Base-by-base conservation (phyloP, 1,140 invertebrate species). In the Tetranychus urticae region DNA sequence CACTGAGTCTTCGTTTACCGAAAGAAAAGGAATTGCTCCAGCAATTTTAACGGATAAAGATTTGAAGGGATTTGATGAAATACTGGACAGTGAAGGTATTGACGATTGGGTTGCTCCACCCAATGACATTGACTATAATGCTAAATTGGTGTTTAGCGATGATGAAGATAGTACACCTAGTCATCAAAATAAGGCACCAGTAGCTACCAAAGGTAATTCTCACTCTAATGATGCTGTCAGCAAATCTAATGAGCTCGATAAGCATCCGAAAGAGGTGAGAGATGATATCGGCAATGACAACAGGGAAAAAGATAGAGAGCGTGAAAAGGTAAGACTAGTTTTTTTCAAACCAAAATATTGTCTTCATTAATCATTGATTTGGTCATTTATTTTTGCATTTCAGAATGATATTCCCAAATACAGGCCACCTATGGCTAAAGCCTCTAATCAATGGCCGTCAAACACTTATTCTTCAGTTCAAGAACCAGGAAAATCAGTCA, bases 121-220 rank as follows among this genome's bases (percentile, higher is more conserved):
- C 64, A 87, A 88, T 71, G 87, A 91, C 70, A 88, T 93, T 70
- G 89, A 93, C 75, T 94, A 92, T 71, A 88, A 89, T 77, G 86
- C 90, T 76, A 91, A 91, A 74, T 75, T 94, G 64, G 82, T 84
- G 62, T 94, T 93, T 72, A 91, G 88, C 70, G 88, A 93, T 75
- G 88, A 91, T 66, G 89, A 93, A 63, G 76, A 79, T 59, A 64
- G 50, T 65, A 62, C n/a, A n/a, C 50, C 50, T 23, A 52, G 31
- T 42, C 39, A 42, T 42, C 39, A 42, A 10, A 42, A 42, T 42
- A 42, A 42, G 10, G 39, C 39, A 42, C 39, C 39, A 42, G 23
- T 23, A 23, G 10, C 39, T 42, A 42, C 39, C 39, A 42, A 42
- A 42, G 39, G 39, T 42, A 42, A 5, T 42, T 42, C 39, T 6